phyloP scores from a whole-genome alignment of 2,113 vertebrate genomes.

The Lophochroa leadbeateri region DNA sequence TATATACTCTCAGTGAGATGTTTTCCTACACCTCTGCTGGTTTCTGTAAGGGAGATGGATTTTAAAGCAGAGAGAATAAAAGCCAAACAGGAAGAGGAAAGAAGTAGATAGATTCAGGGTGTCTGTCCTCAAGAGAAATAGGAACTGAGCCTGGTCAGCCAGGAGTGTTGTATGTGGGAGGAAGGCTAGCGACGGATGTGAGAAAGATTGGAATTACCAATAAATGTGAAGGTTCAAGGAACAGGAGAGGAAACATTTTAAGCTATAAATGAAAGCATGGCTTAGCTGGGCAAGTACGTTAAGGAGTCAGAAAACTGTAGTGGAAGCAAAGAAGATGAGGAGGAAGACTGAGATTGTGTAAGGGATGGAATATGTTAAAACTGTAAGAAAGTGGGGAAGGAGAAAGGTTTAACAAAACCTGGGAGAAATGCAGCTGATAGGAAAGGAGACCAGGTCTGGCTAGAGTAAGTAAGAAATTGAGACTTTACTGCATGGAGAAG shows the following conservation, averaged over 20 bases:
- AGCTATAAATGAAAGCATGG: neutral
- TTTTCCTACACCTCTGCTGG: neutral
- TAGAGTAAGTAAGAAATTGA: neutral
- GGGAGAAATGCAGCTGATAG: neutral
- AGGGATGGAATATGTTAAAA: neutral
- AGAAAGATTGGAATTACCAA: neutral
- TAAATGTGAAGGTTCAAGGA: neutral
- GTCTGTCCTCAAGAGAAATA: neutral
- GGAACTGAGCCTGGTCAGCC: neutral
- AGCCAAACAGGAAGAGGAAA: neutral
- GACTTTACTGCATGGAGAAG: neutral
- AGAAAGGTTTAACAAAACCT: neutral
- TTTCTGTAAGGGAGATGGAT: neutral
- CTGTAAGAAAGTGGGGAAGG: neutral
- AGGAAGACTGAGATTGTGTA: neutral
- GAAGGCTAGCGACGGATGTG: neutral
- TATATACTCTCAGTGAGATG: neutral
- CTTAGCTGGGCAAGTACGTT: neutral
- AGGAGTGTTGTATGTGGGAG: neutral
- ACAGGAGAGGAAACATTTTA: neutral
- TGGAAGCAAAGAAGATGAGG: neutral
- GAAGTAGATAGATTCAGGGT: neutral
- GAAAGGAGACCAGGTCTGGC: neutral
- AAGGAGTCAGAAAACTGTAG: neutral
- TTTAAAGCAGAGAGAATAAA: neutral